Base-by-base conservation (phyloP, 2,113 vertebrate genomes). In the Dipodomys stephensi region DNA sequence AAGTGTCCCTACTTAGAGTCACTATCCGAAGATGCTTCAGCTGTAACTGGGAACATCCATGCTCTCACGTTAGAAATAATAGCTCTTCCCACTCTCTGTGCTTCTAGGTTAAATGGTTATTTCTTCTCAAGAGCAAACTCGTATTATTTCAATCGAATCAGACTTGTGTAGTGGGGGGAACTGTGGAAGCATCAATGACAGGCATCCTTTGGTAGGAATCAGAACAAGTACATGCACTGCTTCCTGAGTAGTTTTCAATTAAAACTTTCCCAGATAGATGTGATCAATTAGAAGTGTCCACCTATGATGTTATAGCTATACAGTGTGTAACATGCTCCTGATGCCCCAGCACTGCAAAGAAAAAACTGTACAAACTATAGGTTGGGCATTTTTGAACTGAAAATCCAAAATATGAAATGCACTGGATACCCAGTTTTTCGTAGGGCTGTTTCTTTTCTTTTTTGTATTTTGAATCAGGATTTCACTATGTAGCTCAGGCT, bases 171-270 rank as follows among this genome's bases (percentile, higher is more conserved):
- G 84, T 65, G 60, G n/a, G n/a, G 25, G 28, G 64, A 90, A 20
- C 28, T 28, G 30, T 57, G 8, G 23, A 53, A 53, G 44, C 22
- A 27, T 44, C 27, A 73, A 16, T 46, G 74, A 73, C 8, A 27
- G 15, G 15, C 67, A n/a, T 57, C 9, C 39, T 65, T 79, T 39
- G 46, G 25, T 62, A 27, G 73, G 27, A 76, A 22, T 89, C 49
- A 67, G 25, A 79, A 85, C 16, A 83, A 35, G 79, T 72, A 81
- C 28, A 13, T 73, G 49, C 5, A 67, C 39, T 23, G 25, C 19
- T 92, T 23, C 64, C 69, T 69, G 88, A 19, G 10, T 77, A 1
- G 5, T 25, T 92, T 95, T 95, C 84, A 81, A 78, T 69, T 93
- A 49, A 83, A 83, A 57, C 18, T 65, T 91, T 64, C 8, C 18